Conservation (phyloP, 2,797 vertebrate genomes). For the Echiichthys vipera region DNA sequence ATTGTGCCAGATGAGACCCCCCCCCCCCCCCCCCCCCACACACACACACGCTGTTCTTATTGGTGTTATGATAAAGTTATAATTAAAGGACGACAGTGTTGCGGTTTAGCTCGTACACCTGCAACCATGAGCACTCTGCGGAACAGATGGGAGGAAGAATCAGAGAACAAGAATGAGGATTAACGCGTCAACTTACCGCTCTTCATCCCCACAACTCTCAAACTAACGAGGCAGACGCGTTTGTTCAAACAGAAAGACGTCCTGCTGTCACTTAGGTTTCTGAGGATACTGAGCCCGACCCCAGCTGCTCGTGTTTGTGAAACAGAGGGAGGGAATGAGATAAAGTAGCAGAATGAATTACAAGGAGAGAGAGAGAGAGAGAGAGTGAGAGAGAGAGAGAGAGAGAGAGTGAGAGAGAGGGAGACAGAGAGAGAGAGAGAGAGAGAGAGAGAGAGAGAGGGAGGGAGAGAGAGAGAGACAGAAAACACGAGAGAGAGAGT, state of each 20-base stretch:
- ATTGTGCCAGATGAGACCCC: too few relatives aligned
- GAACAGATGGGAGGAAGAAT: neutral
- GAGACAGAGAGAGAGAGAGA: neutral
- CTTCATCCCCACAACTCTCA: constrained; percentile 28
- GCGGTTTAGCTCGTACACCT: neutral
- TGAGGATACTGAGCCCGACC: constrained; percentile 33
- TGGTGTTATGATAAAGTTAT: neutral
- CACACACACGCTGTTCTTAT: too few relatives aligned
- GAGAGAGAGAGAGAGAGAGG: too few relatives aligned
- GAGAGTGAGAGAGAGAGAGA: neutral
- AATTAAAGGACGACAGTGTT: neutral
- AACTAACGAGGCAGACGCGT: constrained; percentile 21
- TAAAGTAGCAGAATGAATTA: neutral
- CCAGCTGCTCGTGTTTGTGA: neutral
- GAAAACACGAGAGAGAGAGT: too few relatives aligned
- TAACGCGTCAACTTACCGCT: constrained; percentile 14
- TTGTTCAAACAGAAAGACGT: constrained; percentile 30
- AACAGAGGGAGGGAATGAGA: constrained; percentile 1
- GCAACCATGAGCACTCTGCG: neutral
- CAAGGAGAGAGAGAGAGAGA: neutral
- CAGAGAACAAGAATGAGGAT: constrained; percentile 18
- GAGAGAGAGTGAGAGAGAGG: neutral
- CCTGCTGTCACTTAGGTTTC: constrained; percentile 14
- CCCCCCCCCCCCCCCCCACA: too few relatives aligned
- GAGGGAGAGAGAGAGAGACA: neutral